phyloP scores from a whole-genome alignment of 2,888 invertebrate species.

The Dorcus hopei region DNA sequence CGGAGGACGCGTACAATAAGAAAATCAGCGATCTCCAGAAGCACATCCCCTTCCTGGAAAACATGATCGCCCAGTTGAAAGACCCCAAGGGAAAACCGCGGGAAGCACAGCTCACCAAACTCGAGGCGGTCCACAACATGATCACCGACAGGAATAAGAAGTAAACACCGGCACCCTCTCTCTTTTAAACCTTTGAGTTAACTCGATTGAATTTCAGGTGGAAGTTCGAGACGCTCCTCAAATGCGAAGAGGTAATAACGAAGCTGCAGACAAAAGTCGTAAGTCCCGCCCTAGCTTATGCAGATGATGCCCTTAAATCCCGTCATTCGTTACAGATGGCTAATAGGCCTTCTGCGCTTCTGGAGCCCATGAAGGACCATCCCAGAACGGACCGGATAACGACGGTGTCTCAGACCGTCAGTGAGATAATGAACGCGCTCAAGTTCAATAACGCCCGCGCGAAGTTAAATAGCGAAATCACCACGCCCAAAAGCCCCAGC shows the following conservation, averaged over 20 bases:
- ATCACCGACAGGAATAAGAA: slow-evolving; percentile 63
- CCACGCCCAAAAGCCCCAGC: slow-evolving; percentile 52
- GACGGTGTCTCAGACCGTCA: slow-evolving; percentile 4
- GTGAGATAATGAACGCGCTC: slow-evolving; percentile 15
- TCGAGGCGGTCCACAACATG: slow-evolving; percentile 61
- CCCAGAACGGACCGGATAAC: slow-evolving; percentile 4
- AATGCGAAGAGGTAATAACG: slow-evolving; percentile 66
- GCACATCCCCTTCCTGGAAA: slow-evolving; percentile 71
- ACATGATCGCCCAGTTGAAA: slow-evolving; percentile 64
- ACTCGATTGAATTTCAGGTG: slow-evolving; percentile 51
- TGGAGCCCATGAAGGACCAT: neutral
- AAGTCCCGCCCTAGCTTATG: slow-evolving; percentile 31
- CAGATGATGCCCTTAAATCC: neutral
- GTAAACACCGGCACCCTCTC: slow-evolving; percentile 43
- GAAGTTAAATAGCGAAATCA: slow-evolving; percentile 21
- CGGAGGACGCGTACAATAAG: slow-evolving; percentile 54
- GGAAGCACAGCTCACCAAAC: slow-evolving; percentile 61
- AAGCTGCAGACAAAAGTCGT: slow-evolving; percentile 68
- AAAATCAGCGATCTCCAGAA: slow-evolving; percentile 66
- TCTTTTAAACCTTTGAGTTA: slow-evolving; percentile 1
- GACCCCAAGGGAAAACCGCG: slow-evolving; percentile 51
- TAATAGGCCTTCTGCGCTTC: slow-evolving; percentile 3
- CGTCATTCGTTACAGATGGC: slow-evolving; percentile 6
- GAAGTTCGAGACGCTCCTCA: slow-evolving; percentile 64
- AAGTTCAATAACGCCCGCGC: slow-evolving; percentile 22